phyloP scores from a whole-genome alignment of 2,888 invertebrate genomes.

The Agrochola litura region DNA sequence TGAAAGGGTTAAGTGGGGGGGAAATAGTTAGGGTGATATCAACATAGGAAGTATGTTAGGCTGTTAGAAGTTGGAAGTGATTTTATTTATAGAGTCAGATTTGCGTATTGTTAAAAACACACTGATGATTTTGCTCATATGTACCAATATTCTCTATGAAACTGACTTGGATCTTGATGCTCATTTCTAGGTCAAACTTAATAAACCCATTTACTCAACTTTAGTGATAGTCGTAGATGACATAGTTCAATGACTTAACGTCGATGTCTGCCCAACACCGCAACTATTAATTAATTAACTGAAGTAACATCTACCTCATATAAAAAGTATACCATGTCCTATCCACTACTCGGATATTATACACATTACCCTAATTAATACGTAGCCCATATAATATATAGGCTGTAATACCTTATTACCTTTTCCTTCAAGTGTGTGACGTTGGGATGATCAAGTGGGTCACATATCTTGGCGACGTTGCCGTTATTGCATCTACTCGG shows the following conservation, averaged over 20 bases:
- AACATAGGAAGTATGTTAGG: slow-evolving; percentile 21
- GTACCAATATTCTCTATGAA: neutral
- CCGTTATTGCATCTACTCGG: slow-evolving; percentile 82
- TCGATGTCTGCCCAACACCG: neutral
- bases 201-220: neutral
- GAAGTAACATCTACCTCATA: slow-evolving; percentile 3
- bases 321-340: slow-evolving; percentile 14
- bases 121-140: neutral
- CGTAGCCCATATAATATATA: slow-evolving; percentile 31
- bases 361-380: slow-evolving; percentile 56
- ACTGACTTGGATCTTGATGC: neutral
- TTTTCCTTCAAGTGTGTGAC: slow-evolving; percentile 53
- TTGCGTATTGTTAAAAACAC: neutral
- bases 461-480: slow-evolving; percentile 84
- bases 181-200: neutral
- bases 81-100: slow-evolving; percentile 1
- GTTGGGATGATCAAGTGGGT: slow-evolving; percentile 76
- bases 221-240: neutral
- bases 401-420: slow-evolving; percentile 57
- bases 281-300: slow-evolving; percentile 8
- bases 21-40: slow-evolving; percentile 16
- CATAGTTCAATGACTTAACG: neutral
- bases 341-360: slow-evolving; percentile 2
- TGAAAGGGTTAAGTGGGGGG: slow-evolving; percentile 58
- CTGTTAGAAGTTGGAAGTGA: neutral